These are phyloP conservation scores for Euclidia mi DNA, from an alignment of 2,888 invertebrate genomes.

Conservation along the genomic window DNA sequence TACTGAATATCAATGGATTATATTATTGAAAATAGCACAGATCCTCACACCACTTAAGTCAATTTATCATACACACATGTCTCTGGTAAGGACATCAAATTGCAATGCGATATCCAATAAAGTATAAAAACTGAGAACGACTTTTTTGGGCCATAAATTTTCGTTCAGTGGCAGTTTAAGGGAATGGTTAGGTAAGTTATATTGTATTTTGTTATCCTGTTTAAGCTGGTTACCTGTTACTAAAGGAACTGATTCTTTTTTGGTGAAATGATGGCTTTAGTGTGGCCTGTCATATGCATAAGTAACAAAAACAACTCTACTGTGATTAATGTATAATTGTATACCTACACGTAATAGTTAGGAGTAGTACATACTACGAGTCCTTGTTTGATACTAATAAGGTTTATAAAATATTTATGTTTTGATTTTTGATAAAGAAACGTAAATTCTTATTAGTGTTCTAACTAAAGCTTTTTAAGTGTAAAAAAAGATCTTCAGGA, in stretches of 20 bases:
- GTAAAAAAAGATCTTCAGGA: too few species aligned
- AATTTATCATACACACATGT: conserved; percentile 32
- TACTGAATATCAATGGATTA: too few species aligned
- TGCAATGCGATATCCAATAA: conserved; percentile 42
- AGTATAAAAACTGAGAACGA: conserved; percentile 30
- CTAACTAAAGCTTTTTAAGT: too few species aligned
- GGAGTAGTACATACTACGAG: too few species aligned
- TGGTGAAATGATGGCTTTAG: too few species aligned
- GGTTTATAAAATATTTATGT: too few species aligned
- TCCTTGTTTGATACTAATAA: too few species aligned
- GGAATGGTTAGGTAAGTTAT: not conserved
- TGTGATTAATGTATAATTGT: not conserved
- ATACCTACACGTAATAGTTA: not conserved
- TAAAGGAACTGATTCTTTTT: too few species aligned
- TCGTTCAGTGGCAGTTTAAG: conserved; percentile 14
- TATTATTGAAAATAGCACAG: not conserved
- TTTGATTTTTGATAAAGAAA: too few species aligned
- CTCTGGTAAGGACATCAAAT: conserved; percentile 35
- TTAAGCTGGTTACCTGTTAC: not conserved
- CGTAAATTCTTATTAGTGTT: too few species aligned
- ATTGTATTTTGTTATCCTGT: conserved; percentile 4
- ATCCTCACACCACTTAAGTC: not conserved
- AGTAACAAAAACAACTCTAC: too few species aligned
- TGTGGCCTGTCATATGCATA: too few species aligned
- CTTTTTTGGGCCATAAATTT: conserved; percentile 20